phyloP scores from a whole-genome alignment of 2,888 invertebrate species.

The Orchesella flavescens region DNA sequence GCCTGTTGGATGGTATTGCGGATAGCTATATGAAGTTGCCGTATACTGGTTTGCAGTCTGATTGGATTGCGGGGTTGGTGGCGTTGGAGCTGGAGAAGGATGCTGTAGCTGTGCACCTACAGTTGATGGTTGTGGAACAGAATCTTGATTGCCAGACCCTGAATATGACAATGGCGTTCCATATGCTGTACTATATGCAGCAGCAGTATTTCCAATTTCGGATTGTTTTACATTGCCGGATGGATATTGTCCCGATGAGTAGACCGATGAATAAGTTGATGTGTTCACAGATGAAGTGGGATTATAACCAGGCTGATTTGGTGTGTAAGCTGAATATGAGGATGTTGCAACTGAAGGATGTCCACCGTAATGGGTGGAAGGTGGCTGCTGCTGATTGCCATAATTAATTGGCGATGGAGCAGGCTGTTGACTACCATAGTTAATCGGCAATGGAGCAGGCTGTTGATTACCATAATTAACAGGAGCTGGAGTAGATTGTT shows the following conservation, averaged over 20 bases:
- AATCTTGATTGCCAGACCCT: conserved; percentile 14
- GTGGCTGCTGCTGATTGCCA: too few species aligned
- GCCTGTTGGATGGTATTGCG: conserved; percentile 38
- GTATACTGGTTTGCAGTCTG: not conserved
- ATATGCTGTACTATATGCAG: conserved; percentile 21
- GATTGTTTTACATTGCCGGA: not conserved
- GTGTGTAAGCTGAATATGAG: conserved; percentile 42
- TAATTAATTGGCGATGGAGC: not conserved
- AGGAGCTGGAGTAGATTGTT: conserved; percentile 1
- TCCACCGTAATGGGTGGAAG: too few species aligned
- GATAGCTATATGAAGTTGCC: conserved; percentile 4
- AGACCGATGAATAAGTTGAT: conserved; percentile 27
- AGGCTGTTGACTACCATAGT: not conserved
- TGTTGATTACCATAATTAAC: not conserved
- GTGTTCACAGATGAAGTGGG: conserved; percentile 31
- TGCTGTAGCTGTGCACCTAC: not conserved
- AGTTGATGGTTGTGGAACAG: not conserved
- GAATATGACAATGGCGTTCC: conserved; percentile 27
- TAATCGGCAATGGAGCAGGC: not conserved
- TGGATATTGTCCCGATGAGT: conserved; percentile 34
- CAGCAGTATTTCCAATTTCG: conserved; percentile 1
- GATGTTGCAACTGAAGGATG: too few species aligned
- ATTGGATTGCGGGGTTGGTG: not conserved
- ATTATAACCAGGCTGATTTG: conserved; percentile 48
- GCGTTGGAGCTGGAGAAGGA: conserved; percentile 16